These are phyloP conservation scores for Lethenteron camtschaticum DNA, from an alignment of 2,113 vertebrate species.

Conservation along the genomic window DNA sequence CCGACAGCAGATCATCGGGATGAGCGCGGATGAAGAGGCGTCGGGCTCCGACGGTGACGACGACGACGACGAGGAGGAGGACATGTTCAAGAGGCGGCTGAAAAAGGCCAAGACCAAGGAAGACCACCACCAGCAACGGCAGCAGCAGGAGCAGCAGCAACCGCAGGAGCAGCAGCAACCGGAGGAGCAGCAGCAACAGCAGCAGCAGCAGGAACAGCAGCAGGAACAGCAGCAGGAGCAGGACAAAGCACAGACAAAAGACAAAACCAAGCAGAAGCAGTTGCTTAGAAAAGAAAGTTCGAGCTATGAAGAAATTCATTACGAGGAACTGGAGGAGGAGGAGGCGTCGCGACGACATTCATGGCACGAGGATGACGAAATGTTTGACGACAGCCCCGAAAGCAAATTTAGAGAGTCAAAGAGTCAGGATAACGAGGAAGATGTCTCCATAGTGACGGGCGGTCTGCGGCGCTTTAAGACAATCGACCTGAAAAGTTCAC, in stretches of 20 bases:
- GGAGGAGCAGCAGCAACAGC: too few relatives aligned
- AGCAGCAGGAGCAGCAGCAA: too few relatives aligned
- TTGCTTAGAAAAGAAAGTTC: constrained; percentile 25
- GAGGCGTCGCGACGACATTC: constrained; percentile 40
- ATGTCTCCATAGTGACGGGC: constrained; percentile 25
- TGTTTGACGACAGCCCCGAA: constrained; percentile 34
- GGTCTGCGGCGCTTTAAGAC: constrained; percentile 45
- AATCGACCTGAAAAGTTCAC: constrained; percentile 56
- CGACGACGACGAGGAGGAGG: not conserved
- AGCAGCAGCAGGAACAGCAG: constrained; percentile 13
- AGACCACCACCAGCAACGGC: too few relatives aligned
- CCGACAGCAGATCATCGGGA: constrained; percentile 61
- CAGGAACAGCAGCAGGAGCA: constrained; percentile 24
- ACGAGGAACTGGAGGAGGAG: constrained; percentile 17
- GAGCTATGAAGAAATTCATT: constrained; percentile 26
- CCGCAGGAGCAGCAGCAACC: too few relatives aligned
- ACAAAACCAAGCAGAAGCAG: constrained; percentile 24
- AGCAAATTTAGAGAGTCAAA: constrained; percentile 37
- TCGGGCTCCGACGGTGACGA: constrained; percentile 56
- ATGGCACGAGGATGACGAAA: constrained; percentile 34
- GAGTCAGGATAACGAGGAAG: constrained; percentile 39
- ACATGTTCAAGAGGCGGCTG: constrained; percentile 22
- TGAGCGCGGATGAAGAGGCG: constrained; percentile 58
- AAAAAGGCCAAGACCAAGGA: constrained; percentile 20
- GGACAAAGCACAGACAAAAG: constrained; percentile 24